These are phyloP conservation scores for Polia nebulosa DNA, from an alignment of 2,888 invertebrate genomes.

Conservation along the genomic window DNA sequence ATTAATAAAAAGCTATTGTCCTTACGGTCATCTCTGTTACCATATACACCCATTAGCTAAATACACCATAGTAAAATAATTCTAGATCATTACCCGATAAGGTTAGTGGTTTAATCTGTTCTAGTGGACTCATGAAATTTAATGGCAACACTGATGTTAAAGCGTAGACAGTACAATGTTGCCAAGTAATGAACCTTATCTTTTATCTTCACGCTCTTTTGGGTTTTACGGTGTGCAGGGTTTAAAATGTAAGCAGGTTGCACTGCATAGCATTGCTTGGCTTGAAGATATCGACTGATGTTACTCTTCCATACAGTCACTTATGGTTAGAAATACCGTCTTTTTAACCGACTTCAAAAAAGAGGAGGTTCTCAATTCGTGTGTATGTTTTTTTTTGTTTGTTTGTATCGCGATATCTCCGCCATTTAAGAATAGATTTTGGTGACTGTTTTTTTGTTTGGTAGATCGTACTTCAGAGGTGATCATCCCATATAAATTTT, in stretches of 20 bases:
- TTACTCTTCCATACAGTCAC: neutral
- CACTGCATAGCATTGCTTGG: neutral
- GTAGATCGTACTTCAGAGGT: too few species aligned
- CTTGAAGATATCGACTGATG: neutral
- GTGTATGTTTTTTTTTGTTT: too few species aligned
- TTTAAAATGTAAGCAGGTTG: constrained; percentile 5
- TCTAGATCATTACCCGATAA: constrained; percentile 45
- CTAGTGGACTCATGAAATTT: constrained; percentile 53
- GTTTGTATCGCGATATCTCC: too few species aligned
- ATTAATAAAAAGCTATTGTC: constrained; percentile 28
- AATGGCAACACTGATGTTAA: constrained; percentile 50
- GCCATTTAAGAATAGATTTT: too few species aligned
- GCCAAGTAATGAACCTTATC: constrained; percentile 60
- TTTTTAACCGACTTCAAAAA: too few species aligned
- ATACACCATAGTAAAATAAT: constrained; percentile 44
- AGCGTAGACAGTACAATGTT: constrained; percentile 55
- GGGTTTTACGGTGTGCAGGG: constrained; percentile 39
- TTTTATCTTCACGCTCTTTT: constrained; percentile 56
- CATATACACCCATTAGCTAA: constrained; percentile 40
- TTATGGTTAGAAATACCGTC: too few species aligned
- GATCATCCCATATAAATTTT: too few species aligned
- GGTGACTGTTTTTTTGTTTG: too few species aligned
- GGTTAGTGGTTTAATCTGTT: constrained; percentile 48
- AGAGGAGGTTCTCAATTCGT: too few species aligned
- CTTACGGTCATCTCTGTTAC: neutral